Evolutionary conservation across 2,888 invertebrate genomes (phyloP).

Genomic region (Halictus quadricinctus): DNA sequence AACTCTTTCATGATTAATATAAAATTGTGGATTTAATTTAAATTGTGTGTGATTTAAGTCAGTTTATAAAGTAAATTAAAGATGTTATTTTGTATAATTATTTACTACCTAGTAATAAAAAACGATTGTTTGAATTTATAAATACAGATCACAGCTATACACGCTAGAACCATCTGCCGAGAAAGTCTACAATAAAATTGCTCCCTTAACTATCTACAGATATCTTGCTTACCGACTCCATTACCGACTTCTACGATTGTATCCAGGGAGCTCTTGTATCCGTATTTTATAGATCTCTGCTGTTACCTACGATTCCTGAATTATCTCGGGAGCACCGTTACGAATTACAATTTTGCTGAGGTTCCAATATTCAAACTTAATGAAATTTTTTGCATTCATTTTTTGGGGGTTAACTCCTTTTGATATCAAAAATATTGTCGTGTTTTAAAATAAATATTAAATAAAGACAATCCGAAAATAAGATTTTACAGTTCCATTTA

Average conservation of each 20-base stretch:
- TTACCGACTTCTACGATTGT: conserved; percentile 68
- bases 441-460: not conserved
- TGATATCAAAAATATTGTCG: not conserved
- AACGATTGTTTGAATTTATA: not conserved
- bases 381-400: conserved; percentile 1
- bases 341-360: not conserved
- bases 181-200: conserved; percentile 46
- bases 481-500: not conserved
- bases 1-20: too few relatives aligned
- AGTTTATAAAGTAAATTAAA: not conserved
- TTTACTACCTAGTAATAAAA: not conserved
- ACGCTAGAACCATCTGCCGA: conserved; percentile 64
- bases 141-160: not conserved
- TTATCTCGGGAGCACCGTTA: conserved; percentile 51
- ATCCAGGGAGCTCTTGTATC: conserved; percentile 44
- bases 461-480: not conserved
- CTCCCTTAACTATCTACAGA: conserved; percentile 44
- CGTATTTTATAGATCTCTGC: conserved; percentile 54
- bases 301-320: conserved; percentile 53
- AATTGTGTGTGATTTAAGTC: not conserved
- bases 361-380: conserved; percentile 8
- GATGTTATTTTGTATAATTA: not conserved
- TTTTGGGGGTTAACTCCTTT: not conserved
- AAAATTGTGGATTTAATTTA: too few relatives aligned
- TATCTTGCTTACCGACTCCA: conserved; percentile 65